These are phyloP conservation scores for Rutpela maculata DNA, from an alignment of 2,888 invertebrate genomes.

Conservation along the genomic window DNA sequence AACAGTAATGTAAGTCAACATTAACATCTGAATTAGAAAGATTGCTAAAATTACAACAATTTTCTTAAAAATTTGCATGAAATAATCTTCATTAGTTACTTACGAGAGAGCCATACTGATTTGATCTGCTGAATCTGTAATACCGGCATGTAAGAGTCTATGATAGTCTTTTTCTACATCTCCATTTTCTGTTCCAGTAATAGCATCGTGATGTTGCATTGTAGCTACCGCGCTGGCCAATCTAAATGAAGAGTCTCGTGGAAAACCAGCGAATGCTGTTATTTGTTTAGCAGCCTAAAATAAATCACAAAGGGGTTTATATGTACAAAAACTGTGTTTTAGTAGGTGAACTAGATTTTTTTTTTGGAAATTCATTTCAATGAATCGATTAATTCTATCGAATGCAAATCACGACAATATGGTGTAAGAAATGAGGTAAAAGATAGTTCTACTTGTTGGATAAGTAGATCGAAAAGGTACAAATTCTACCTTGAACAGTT, in stretches of 20 bases:
- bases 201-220: slow-evolving; percentile 94
- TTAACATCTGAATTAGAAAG: slow-evolving; percentile 52
- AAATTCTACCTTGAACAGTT: too few species aligned
- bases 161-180: slow-evolving; percentile 92
- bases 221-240: slow-evolving; percentile 79
- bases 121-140: slow-evolving; percentile 73
- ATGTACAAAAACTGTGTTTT: too few species aligned
- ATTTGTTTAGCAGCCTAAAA: slow-evolving; percentile 55
- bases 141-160: slow-evolving; percentile 81
- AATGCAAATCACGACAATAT: too few species aligned
- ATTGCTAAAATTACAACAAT: slow-evolving; percentile 40
- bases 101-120: slow-evolving; percentile 41
- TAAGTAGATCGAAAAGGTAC: too few species aligned
- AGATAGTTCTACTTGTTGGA: too few species aligned
- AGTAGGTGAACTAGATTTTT: too few species aligned
- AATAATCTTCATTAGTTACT: slow-evolving; percentile 9
- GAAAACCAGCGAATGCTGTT: slow-evolving; percentile 50
- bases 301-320: not conserved
- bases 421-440: too few species aligned
- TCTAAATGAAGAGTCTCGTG: slow-evolving; percentile 17
- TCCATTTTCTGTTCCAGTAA: slow-evolving; percentile 90
- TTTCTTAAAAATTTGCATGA: not conserved
- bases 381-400: too few species aligned
- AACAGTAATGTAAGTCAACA: slow-evolving; percentile 75
- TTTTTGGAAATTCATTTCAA: too few species aligned